Conservation (phyloP, 2,113 vertebrate species). For the Grallaria varia region DNA sequence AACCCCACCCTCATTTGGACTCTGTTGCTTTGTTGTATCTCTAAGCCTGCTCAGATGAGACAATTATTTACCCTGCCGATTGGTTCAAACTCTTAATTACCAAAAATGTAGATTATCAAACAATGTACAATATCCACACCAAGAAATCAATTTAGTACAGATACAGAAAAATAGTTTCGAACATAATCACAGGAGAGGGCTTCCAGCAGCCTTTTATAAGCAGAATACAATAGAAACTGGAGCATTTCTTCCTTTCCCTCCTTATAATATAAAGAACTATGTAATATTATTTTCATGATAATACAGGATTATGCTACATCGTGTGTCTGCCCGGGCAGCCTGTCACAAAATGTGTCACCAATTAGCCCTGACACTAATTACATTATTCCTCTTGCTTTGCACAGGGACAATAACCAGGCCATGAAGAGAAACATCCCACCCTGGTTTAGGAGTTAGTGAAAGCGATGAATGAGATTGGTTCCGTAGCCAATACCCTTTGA, state of each 20-base stretch:
- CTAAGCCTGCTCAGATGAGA: background rate
- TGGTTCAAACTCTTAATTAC: background rate
- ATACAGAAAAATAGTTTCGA: background rate
- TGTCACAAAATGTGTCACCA: background rate
- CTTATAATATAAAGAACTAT: background rate
- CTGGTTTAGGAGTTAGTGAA: background rate
- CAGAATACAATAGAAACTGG: background rate
- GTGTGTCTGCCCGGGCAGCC: background rate
- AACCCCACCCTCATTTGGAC: background rate
- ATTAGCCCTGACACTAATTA: background rate
- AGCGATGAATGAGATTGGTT: conserved; percentile 28
- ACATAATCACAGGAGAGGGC: background rate
- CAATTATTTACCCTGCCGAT: background rate
- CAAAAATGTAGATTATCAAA: background rate
- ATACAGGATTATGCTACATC: background rate
- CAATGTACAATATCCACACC: background rate
- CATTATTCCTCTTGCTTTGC: background rate
- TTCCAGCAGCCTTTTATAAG: background rate
- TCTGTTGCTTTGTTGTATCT: background rate
- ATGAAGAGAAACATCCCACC: background rate
- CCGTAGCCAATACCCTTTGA: background rate
- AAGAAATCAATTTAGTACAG: background rate
- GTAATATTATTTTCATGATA: background rate
- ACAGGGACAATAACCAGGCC: background rate
- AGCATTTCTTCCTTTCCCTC: background rate